Conservation (phyloP, 2,113 vertebrate species). For the Dascyllus trimaculatus region DNA sequence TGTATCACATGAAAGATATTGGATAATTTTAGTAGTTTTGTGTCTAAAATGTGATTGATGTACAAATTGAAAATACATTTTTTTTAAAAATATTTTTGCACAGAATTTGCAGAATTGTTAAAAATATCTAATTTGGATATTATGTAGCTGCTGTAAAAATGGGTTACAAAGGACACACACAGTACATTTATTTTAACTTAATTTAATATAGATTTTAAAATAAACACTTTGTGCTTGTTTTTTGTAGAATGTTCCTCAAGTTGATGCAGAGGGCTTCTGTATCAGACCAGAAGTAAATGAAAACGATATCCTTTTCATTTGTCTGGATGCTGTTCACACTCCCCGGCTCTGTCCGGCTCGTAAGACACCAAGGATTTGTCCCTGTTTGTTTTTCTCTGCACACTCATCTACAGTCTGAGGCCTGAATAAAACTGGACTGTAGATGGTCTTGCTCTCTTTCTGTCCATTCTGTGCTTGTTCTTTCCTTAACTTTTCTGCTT, state of each 20-base stretch:
- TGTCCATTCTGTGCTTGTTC: neutral
- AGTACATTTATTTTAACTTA: neutral
- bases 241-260: slow-evolving; percentile 92
- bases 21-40: too few species aligned
- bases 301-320: slow-evolving; percentile 91
- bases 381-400: neutral
- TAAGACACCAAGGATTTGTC: neutral
- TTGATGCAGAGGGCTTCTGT: slow-evolving; percentile 97
- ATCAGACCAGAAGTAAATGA: slow-evolving; percentile 94
- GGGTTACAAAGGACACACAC: neutral
- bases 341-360: neutral
- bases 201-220: neutral
- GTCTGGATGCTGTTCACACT: neutral
- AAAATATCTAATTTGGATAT: neutral
- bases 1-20: too few species aligned
- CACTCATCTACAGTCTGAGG: neutral
- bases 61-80: too few species aligned
- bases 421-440: neutral
- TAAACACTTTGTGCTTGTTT: slow-evolving; percentile 5
- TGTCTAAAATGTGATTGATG: too few species aligned
- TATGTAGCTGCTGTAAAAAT: neutral
- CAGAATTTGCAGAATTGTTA: neutral
- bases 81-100: neutral
- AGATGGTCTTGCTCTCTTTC: neutral
- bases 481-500: slow-evolving; percentile 85